Base-by-base conservation (phyloP, 1,140 invertebrate genomes). In the Drosophila simulans region DNA sequence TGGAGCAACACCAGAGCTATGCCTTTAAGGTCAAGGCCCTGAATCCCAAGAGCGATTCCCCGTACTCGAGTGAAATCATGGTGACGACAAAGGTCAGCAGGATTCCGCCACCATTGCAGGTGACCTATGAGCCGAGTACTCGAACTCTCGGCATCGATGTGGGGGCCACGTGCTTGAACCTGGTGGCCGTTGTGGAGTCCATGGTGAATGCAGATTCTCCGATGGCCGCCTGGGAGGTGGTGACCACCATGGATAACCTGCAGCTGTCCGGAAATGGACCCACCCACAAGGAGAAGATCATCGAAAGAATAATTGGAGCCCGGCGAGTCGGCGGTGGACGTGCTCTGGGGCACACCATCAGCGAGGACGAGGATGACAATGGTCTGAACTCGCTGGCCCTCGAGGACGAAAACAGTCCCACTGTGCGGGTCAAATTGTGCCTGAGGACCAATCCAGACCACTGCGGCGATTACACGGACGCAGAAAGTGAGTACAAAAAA, bases 21-120 rank as follows among this genome's bases (percentile, higher is more conserved):
- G 93, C 95, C 0, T 97, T 97, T 90, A 97, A 97, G 94, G 95
- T 97, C 20, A 97, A 97, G 93, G 97, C 97, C 0, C 94, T 96
- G 59, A 98, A 98, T 84, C 95, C 96, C 0, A 97, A 97, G 91
- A 97, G 96, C 10, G 95, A 95, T 51, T 97, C 97, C 27, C 96
- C 97, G 59, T 97, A 96, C 86, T 98, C 97, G 0, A 95, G 97
- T 60, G 96, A 97, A 90, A 94, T 97, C 1, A 93, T 94, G 11
- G 95, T 95, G 5, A 95, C 95, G 1, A 98, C 97, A 0, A 95
- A 96, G 57, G 96, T 98, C 1, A 96, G 97, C 65, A 94, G 96
- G 72, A 97, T 98, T 20, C 95, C 97, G 1, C 93, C 95, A 0
- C 96, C 97, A 0, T 93, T 97, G 60, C 94, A 96, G 60, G 96